These are phyloP conservation scores for Barbus barbus DNA, from an alignment of 2,113 vertebrate species.

Conservation along the genomic window DNA sequence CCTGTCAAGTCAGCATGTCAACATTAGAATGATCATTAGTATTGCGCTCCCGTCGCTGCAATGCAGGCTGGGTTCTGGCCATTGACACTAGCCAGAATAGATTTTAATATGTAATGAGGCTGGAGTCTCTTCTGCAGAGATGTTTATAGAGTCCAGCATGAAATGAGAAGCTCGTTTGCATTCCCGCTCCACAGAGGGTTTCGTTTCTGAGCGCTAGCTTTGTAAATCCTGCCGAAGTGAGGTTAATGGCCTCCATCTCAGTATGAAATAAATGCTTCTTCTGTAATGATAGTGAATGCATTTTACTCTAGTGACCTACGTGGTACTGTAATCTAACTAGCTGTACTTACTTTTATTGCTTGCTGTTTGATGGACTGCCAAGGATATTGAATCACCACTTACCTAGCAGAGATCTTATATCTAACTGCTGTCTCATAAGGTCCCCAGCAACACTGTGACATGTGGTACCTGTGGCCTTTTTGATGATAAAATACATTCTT, in stretches of 20 bases:
- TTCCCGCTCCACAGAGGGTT: conserved; percentile 33
- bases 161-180: conserved; percentile 55
- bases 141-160: conserved; percentile 52
- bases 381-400: conserved; percentile 27
- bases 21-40: conserved; percentile 58
- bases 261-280: conserved; percentile 34
- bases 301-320: conserved; percentile 44
- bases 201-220: conserved; percentile 21
- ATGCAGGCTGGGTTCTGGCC: conserved; percentile 52
- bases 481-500: not conserved
- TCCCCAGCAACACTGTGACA: conserved; percentile 1
- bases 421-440: conserved; percentile 20
- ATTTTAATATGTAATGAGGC: conserved; percentile 62
- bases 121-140: conserved; percentile 35
- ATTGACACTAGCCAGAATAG: conserved; percentile 58
- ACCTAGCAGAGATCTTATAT: not conserved
- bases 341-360: conserved; percentile 32
- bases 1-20: conserved; percentile 39
- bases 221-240: conserved; percentile 49
- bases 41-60: conserved; percentile 58
- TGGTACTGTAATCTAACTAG: conserved; percentile 36
- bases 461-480: not conserved
- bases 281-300: conserved; percentile 31
- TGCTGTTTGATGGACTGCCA: conserved; percentile 29
- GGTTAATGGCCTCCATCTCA: conserved; percentile 36